Evolutionary conservation across 1,140 invertebrate genomes (phyloP), one percentile per base, ranked within the genome.

Genomic region (Drosophila teissieri): DNA sequence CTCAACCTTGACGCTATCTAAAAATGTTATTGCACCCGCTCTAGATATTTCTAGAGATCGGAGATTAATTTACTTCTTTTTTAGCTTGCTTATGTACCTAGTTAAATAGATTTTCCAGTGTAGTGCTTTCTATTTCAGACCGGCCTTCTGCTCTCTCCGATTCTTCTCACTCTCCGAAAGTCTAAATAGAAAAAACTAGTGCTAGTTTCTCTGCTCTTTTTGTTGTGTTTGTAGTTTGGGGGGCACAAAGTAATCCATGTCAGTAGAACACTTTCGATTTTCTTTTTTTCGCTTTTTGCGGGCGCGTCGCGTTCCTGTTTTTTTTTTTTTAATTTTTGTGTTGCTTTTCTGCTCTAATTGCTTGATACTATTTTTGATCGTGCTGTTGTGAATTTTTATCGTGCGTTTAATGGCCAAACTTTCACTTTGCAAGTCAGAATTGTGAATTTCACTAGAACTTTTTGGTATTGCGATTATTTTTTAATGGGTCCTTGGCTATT

Each of bases 231-330:
- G 73, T 68, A 67, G 79, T 61, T 73, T 60, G 60, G 63, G 44
- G 45, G 46, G 69, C 68, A 80, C 76, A 64, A 91, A 91, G 73
- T 90, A 91, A 91, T 91, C 86, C 78, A 83, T 91, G 90, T 91
- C 90, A 91, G 90, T 91, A 83, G 90, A 91, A 80, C 90, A 91
- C 90, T 91, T 89, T 91, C 90, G 77, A 75, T 91, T 91, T 90
- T 88, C 62, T 80, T 83, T 64, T 74, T 65, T 54, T 67, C 46
- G 61, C 46, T 65, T 55, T 54, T 63, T 49, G 53, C 73, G 67
- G 46, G 72, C 81, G 62, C 63, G 62, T 74, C 82, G 74, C 55
- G 64, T 88, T 75, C 69, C 58, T 49, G 51, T 70, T 57, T 48
- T 46, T 37, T 76, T 19, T 55, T 64, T 15, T 31, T 27, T 24